Percentiles rank a stretch among this genome's conserved stretches.
Conservation (phyloP, 2,888 invertebrate genomes). For the Acheta domesticus region DNA sequence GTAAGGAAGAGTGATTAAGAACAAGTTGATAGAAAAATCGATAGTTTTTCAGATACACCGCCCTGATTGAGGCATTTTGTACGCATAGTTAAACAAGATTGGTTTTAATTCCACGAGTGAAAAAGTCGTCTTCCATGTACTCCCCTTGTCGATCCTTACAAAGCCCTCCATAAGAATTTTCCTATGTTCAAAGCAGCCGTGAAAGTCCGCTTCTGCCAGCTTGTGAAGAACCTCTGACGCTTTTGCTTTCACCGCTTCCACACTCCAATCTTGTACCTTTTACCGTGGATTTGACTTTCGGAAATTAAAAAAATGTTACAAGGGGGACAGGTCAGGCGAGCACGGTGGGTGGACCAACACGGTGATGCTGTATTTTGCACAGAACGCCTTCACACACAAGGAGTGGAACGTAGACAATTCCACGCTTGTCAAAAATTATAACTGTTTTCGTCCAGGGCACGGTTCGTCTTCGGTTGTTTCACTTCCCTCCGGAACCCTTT, state of each 20-base stretch:
- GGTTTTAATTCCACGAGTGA: no score
- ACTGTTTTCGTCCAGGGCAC: not conserved
- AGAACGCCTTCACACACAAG: not conserved
- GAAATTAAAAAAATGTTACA: not conserved
- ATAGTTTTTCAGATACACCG: no score
- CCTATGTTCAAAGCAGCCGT: not conserved
- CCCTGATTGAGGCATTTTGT: no score
- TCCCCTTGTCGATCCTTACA: not conserved
- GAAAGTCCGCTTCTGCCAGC: not conserved
- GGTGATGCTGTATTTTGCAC: not conserved
- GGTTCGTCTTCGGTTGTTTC: not conserved
- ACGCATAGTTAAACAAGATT: no score
- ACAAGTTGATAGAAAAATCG: no score
- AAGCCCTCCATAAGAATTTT: not conserved
- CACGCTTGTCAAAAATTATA: not conserved
- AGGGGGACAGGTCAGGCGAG: not conserved
- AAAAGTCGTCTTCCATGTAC: slow-evolving; percentile 40
- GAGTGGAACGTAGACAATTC: not conserved
- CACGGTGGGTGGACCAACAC: not conserved
- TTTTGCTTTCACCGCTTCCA: slow-evolving; percentile 18
- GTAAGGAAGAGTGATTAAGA: no score
- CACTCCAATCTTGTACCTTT: not conserved
- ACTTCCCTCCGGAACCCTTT: not conserved
- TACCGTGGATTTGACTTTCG: not conserved
- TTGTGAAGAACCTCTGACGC: not conserved